A percentile compares a stretch with the other conserved stretches of the same genome.
phyloP scores from a whole-genome alignment of 2,113 vertebrate species.

The Pica pica region DNA sequence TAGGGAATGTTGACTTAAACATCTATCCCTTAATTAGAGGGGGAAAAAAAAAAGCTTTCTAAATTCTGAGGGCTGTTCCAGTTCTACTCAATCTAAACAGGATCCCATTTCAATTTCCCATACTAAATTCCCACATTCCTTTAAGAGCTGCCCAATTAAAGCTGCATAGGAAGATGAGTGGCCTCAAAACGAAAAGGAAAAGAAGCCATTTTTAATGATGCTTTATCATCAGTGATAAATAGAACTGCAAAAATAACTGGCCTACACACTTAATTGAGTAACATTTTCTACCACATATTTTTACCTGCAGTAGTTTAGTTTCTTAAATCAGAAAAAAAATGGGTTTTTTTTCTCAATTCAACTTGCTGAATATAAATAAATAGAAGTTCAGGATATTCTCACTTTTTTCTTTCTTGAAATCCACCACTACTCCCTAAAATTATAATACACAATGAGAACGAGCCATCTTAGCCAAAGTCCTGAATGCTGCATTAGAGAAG shows the following conservation, averaged over 20 bases:
- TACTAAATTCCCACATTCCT: not conserved
- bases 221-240: not conserved
- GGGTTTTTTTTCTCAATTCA: accelerated
- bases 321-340: not conserved
- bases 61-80: not conserved
- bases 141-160: not conserved
- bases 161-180: not conserved
- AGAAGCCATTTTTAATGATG: not conserved
- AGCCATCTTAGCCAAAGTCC: not conserved
- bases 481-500: not conserved
- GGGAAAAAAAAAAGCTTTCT: not conserved
- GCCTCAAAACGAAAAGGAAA: not conserved
- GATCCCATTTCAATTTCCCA: not conserved
- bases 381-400: not conserved
- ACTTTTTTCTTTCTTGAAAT: not conserved
- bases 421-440: not conserved
- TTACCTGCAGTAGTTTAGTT: not conserved
- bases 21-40: not conserved
- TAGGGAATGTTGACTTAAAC: not conserved
- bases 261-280: not conserved
- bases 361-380: not conserved
- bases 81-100: not conserved
- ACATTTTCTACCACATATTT: not conserved
- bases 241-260: not conserved
- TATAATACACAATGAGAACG: accelerated